A percentile compares a stretch with the other conserved stretches of the same genome.
Evolutionary conservation across 2,888 invertebrate genomes (phyloP).

Genomic region (Xanthia togata): DNA sequence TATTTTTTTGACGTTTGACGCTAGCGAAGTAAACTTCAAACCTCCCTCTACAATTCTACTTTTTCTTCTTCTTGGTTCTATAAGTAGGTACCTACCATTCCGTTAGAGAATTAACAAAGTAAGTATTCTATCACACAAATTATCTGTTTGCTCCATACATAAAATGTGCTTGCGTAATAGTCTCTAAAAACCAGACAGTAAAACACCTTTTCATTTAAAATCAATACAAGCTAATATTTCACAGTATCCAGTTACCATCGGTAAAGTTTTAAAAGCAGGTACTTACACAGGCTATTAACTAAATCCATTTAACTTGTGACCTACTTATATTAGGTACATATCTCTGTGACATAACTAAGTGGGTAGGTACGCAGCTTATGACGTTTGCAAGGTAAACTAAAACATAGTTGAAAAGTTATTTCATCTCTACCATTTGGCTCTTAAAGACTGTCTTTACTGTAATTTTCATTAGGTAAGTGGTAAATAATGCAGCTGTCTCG

Average conservation of each 20-base stretch:
- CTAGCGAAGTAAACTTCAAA: no score
- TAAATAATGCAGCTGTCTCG: neutral
- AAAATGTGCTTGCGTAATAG: no score
- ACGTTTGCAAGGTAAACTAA: neutral
- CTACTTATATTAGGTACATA: constrained; percentile 41
- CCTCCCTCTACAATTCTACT: neutral
- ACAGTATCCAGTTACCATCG: constrained; percentile 47
- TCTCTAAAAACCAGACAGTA: neutral
- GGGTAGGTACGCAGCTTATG: constrained; percentile 23
- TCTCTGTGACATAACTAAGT: constrained; percentile 1
- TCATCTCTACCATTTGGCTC: neutral
- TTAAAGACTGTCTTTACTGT: no score
- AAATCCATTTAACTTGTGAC: constrained; percentile 63
- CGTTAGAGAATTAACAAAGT: no score
- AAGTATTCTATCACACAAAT: no score
- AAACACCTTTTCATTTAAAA: neutral
- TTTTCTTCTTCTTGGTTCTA: no score
- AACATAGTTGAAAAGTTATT: neutral
- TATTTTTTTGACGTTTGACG: no score
- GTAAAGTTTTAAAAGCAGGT: constrained; percentile 60
- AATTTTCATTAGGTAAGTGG: neutral
- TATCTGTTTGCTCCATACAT: no score
- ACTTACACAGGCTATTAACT: constrained; percentile 57
- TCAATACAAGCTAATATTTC: constrained; percentile 30
- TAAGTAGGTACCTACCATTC: no score